Base-by-base conservation (phyloP, 2,113 vertebrate species). In the Sorex fumeus region DNA sequence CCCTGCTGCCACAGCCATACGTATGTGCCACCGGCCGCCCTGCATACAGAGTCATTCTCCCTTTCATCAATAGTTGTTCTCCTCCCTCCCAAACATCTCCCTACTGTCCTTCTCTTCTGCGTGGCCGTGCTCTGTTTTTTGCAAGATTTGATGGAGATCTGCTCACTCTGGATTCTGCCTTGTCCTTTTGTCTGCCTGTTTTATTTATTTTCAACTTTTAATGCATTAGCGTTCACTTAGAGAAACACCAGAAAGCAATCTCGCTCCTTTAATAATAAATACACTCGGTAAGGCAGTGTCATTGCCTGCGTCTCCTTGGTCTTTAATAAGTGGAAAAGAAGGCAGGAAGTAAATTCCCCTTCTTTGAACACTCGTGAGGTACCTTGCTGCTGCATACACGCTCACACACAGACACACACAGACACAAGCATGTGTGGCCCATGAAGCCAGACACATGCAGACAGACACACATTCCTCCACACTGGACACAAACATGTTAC, bases 241-340 rank as follows among this genome's bases (percentile, higher is more conserved):
- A 88, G 66, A 94, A 87, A 86, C 90, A 85, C 75, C 66, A 83
- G 88, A 89, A 94, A 88, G 94, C 82, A 90, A 94, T 83, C 88
- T 93, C 85, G 84, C 78, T 88, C 90, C 88, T 88, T 96, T 88
- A 95, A 94, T 93, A 95, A 97, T 92, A 79, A 83, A 95, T 72
- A 47, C 19, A 15, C 30, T 71, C 66, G 40, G 75, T 23, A 21
- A 60, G 81, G 53, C 27, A 53, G 47, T 3, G 16, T 43, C 8
- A 32, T 19, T 60, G 47, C 43, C 10, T 50, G 19, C 15, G 9
- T 91, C 82, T 82, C 82, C 27, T 1, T 32, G 21, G 30, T 45
- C 16, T 47, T 27, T 34, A 27, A 19, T 53, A 64, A 62, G 21
- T 34, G 18, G 23, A 34, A 76, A n/a, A 32, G 40, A 80, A 66